These are phyloP conservation scores for Pogonomyrmex californicus DNA, from an alignment of 1,140 invertebrate species.

Conservation along the genomic window DNA sequence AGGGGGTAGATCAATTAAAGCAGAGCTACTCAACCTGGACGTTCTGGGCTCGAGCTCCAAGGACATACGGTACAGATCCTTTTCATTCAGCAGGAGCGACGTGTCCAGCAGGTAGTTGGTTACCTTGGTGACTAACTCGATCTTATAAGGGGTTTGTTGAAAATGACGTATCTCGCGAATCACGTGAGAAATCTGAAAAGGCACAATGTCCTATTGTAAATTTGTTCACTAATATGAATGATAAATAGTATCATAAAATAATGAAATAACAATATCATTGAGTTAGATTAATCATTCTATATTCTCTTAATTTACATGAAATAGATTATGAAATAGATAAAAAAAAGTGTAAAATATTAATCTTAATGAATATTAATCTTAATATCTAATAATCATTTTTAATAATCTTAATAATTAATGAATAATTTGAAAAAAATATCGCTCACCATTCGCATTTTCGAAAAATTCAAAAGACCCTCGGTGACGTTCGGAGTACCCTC, in stretches of 20 bases:
- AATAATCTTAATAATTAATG: too few relatives aligned
- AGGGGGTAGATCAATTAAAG: slow-evolving; percentile 76
- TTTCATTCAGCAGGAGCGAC: slow-evolving; percentile 92
- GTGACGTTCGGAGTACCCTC: slow-evolving; percentile 97
- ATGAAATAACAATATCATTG: slow-evolving; percentile 2
- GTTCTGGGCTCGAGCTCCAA: slow-evolving; percentile 94
- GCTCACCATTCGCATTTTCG: slow-evolving; percentile 98
- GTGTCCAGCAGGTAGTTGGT: slow-evolving; percentile 94
- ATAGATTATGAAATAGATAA: background rate
- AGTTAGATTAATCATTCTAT: background rate
- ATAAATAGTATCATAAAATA: slow-evolving; percentile 3
- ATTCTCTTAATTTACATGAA: background rate
- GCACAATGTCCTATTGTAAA: background rate
- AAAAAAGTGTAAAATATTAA: background rate
- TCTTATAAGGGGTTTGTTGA: slow-evolving; percentile 97
- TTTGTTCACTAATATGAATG: background rate
- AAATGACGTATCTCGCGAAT: slow-evolving; percentile 97
- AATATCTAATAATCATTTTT: too few relatives aligned
- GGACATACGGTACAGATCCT: slow-evolving; percentile 94
- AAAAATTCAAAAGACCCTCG: slow-evolving; percentile 97
- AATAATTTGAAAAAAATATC: slow-evolving; percentile 14
- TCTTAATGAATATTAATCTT: background rate
- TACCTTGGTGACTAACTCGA: slow-evolving; percentile 94
- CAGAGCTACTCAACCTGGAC: slow-evolving; percentile 88
- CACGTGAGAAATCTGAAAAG: slow-evolving; percentile 95